Conservation (phyloP, 1,140 invertebrate genomes). For the Cotesia vestalis region DNA sequence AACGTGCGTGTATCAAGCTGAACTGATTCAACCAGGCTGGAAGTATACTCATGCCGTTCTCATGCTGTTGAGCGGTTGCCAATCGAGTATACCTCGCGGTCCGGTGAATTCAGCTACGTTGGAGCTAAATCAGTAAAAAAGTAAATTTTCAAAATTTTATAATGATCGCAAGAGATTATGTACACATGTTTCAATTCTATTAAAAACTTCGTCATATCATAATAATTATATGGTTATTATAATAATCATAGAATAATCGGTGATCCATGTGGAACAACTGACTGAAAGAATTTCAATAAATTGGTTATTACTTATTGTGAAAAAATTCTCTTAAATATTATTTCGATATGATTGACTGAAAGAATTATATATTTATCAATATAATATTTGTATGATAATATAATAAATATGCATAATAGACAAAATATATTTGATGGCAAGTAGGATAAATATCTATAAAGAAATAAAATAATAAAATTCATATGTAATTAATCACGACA, state of each 20-base stretch:
- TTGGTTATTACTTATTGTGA: not conserved
- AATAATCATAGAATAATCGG: slow-evolving; percentile 25
- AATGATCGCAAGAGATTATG: slow-evolving; percentile 40
- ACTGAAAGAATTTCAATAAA: slow-evolving; percentile 47
- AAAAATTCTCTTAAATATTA: slow-evolving; percentile 3
- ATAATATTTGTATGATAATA: not conserved
- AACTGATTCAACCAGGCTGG: slow-evolving; percentile 63
- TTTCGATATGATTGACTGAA: slow-evolving; percentile 11
- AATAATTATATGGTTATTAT: not conserved
- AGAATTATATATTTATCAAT: slow-evolving; percentile 24
- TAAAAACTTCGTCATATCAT: not conserved
- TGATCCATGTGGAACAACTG: slow-evolving; percentile 42
- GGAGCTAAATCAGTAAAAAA: slow-evolving; percentile 58
- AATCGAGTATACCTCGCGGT: slow-evolving; percentile 64
- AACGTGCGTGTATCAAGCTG: slow-evolving; percentile 36
- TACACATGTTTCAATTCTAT: slow-evolving; percentile 34
- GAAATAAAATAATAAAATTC: slow-evolving; percentile 6
- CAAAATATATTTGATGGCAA: not conserved
- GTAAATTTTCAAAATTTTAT: slow-evolving; percentile 44
- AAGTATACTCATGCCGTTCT: slow-evolving; percentile 66
- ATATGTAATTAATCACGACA: slow-evolving; percentile 5
- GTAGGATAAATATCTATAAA: not conserved
- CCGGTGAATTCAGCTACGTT: slow-evolving; percentile 59
- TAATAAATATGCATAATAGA: not conserved
- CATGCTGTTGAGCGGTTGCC: slow-evolving; percentile 66